phyloP scores from a whole-genome alignment of 2,113 vertebrate species.

The Prinia subflava region DNA sequence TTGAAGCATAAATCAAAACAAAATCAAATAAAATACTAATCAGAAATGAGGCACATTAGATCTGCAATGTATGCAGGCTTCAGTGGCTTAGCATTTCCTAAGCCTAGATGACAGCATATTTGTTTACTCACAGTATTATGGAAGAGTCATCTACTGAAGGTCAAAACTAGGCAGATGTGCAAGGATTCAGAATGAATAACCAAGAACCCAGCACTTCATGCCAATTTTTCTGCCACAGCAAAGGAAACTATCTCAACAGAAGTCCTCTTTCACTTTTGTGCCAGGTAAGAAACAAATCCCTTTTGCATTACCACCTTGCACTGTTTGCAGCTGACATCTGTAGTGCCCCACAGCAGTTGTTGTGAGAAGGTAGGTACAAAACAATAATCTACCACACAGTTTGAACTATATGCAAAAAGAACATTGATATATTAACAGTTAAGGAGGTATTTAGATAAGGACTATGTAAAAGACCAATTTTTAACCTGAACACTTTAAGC shows the following conservation, averaged over 20 bases:
- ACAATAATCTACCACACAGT: background rate
- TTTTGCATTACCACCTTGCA: background rate
- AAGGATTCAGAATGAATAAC: background rate
- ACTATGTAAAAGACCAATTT: background rate
- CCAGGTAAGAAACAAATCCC: background rate
- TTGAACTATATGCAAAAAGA: background rate
- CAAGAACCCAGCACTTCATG: background rate
- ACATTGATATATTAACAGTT: background rate
- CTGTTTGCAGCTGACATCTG: background rate
- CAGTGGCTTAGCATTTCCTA: slow-evolving; percentile 36
- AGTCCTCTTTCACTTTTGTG: background rate
- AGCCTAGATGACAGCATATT: slow-evolving; percentile 35
- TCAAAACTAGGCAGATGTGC: slow-evolving; percentile 27
- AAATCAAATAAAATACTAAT: slow-evolving; percentile 34
- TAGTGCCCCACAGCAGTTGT: background rate
- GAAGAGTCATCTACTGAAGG: slow-evolving; percentile 35
- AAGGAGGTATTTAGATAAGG: background rate
- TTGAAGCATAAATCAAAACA: slow-evolving; percentile 23
- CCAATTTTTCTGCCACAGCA: background rate
- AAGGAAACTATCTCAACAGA: background rate
- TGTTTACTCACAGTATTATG: slow-evolving; percentile 34
- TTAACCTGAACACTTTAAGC: background rate
- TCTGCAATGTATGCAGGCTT: background rate
- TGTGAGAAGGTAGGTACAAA: background rate
- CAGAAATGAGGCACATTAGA: background rate